Conservation (phyloP, 2,888 invertebrate genomes). For the Hydropsyche betteni region DNA sequence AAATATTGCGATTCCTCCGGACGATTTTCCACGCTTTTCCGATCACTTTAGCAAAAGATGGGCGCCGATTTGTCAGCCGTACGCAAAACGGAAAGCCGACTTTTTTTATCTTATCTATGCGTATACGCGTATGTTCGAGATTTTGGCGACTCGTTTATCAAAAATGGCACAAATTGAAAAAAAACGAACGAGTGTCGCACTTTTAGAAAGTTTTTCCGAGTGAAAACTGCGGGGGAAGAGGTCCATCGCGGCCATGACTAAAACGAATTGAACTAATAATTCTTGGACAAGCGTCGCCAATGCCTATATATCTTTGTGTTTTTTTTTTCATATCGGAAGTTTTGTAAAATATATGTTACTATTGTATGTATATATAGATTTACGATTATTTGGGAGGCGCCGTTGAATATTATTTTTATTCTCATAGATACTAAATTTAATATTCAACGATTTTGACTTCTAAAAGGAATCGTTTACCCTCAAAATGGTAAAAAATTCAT, state of each 20-base stretch:
- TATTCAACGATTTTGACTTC: too few relatives aligned
- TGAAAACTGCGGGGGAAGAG: not conserved
- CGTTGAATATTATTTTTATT: too few relatives aligned
- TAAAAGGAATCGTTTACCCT: too few relatives aligned
- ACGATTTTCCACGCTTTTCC: not conserved
- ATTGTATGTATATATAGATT: too few relatives aligned
- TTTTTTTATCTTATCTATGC: slow-evolving; percentile 13
- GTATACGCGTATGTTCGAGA: not conserved
- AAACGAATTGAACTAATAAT: slow-evolving; percentile 49
- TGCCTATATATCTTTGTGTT: not conserved
- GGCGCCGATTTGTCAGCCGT: slow-evolving; percentile 45
- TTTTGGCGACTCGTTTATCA: slow-evolving; percentile 20
- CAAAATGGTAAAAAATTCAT: too few relatives aligned
- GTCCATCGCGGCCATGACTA: slow-evolving; percentile 43
- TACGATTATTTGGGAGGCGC: too few relatives aligned
- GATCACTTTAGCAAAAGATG: slow-evolving; percentile 12
- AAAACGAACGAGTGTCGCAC: slow-evolving; percentile 43
- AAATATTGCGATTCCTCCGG: slow-evolving; percentile 1
- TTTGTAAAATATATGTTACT: too few relatives aligned
- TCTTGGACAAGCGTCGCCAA: slow-evolving; percentile 23
- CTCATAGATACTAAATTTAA: too few relatives aligned
- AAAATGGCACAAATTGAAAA: slow-evolving; percentile 37
- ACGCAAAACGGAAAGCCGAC: slow-evolving; percentile 33
- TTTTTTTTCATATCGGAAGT: too few relatives aligned
- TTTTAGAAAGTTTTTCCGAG: slow-evolving; percentile 41